Conservation (phyloP, 2,888 invertebrate genomes). For the Orthonychiurus folsomi region DNA sequence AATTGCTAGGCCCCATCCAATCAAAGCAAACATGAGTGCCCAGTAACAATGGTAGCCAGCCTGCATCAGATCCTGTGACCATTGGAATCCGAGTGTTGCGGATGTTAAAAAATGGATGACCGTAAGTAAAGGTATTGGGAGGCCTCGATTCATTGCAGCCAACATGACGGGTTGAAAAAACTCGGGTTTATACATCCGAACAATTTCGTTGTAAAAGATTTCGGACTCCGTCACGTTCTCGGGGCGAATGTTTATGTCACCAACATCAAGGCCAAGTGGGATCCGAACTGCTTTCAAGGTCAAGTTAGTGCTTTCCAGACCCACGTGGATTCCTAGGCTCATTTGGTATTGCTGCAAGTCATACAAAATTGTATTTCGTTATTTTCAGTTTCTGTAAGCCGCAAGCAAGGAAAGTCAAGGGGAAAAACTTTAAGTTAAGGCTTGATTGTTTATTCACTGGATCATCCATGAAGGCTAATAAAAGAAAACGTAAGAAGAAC, state of each 20-base stretch:
- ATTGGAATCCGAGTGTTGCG: conserved; percentile 31
- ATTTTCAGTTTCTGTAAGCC: background rate
- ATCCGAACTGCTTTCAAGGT: conserved; percentile 21
- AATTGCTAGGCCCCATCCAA: conserved; percentile 28
- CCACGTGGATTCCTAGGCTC: conserved; percentile 33
- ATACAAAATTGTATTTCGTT: background rate
- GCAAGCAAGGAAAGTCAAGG: too few species aligned
- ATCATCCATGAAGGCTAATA: too few species aligned
- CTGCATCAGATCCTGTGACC: conserved; percentile 37
- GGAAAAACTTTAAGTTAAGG: too few species aligned
- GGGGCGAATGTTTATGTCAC: background rate
- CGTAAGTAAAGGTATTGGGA: conserved; percentile 36
- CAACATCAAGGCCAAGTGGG: background rate
- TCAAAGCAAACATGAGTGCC: conserved; percentile 29
- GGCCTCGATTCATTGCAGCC: conserved; percentile 29
- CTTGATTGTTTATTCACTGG: too few species aligned
- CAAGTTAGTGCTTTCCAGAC: conserved; percentile 34
- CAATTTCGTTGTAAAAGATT: conserved; percentile 21
- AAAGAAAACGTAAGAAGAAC: too few species aligned
- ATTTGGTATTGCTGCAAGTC: conserved; percentile 27
- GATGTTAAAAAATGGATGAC: conserved; percentile 34
- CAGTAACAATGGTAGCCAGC: conserved; percentile 37
- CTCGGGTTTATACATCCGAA: conserved; percentile 32
- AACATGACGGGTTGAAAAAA: conserved; percentile 26
- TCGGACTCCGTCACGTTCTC: background rate